Evolutionary conservation across 2,888 invertebrate genomes (phyloP).

Genomic region (Siphlonurus alternatus): DNA sequence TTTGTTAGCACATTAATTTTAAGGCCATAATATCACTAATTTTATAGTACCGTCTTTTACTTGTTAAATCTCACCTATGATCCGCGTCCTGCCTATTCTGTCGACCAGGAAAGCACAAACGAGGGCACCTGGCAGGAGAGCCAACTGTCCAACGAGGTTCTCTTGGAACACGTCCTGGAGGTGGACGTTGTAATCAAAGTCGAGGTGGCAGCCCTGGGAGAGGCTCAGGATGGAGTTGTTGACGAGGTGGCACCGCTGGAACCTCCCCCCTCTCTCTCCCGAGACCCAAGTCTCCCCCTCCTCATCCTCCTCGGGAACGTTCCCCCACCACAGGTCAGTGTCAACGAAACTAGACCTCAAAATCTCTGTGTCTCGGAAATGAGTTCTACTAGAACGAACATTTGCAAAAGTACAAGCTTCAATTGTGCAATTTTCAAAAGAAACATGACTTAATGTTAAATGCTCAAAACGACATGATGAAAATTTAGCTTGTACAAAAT

Average conservation of each 20-base stretch:
- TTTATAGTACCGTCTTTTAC: too few relatives aligned
- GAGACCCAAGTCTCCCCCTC: conserved; percentile 9
- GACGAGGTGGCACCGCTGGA: conserved; percentile 37
- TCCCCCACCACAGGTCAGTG: conserved; percentile 36
- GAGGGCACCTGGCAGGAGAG: conserved; percentile 28
- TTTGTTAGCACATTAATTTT: too few relatives aligned
- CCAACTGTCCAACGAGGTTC: conserved; percentile 29
- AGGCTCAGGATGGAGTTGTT: conserved; percentile 34
- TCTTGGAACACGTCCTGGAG: conserved; percentile 33
- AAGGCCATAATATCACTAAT: too few relatives aligned
- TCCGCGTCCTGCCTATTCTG: conserved; percentile 26
- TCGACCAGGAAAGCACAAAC: conserved; percentile 27
- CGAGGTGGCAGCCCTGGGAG: conserved; percentile 27
- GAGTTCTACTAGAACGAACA: conserved; percentile 51
- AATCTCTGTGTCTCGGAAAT: conserved; percentile 42
- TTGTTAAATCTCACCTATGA: conserved; percentile 29
- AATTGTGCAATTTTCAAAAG: conserved; percentile 52
- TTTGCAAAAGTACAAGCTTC: conserved; percentile 49
- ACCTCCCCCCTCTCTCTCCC: conserved; percentile 20
- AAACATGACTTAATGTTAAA: conserved; percentile 51
- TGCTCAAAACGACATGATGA: conserved; percentile 46
- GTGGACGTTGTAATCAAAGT: conserved; percentile 40
- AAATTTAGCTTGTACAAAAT: conserved; percentile 36
- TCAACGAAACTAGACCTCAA: conserved; percentile 44
- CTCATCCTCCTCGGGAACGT: background rate